Evolutionary conservation across 2,888 invertebrate genomes (phyloP).

Genomic region (Cylindroiulus punctatus): DNA sequence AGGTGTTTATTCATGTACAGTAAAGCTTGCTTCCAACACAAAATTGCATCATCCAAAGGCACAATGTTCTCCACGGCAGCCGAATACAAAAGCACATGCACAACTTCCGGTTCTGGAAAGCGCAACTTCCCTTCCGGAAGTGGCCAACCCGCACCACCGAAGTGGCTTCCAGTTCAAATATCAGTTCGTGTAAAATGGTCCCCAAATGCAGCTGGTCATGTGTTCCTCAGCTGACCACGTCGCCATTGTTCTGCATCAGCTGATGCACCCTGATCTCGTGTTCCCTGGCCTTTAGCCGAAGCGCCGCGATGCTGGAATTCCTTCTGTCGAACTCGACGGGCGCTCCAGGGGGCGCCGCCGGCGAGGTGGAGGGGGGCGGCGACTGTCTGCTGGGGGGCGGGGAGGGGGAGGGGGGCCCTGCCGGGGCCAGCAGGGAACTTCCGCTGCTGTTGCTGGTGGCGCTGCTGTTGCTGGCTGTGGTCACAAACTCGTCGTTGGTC

Average conservation of each 20-base stretch:
- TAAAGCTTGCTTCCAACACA: not conserved
- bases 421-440: slow-evolving; percentile 57
- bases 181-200: too few relatives aligned
- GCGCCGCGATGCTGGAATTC: slow-evolving; percentile 86
- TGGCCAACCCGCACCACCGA: too few relatives aligned
- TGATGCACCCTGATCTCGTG: slow-evolving; percentile 83
- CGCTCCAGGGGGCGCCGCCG: slow-evolving; percentile 62
- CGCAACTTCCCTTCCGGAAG: too few relatives aligned
- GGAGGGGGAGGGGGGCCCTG: slow-evolving; percentile 67
- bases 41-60: not conserved
- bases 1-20: slow-evolving; percentile 35
- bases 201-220: too few relatives aligned
- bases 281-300: slow-evolving; percentile 87
- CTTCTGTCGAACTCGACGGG: slow-evolving; percentile 79
- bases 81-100: not conserved
- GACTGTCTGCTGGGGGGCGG: slow-evolving; percentile 62
- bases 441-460: slow-evolving; percentile 47
- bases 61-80: not conserved
- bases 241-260: slow-evolving; percentile 52
- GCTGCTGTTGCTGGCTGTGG: slow-evolving; percentile 36
- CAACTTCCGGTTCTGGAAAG: too few relatives aligned
- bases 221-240: slow-evolving; percentile 51
- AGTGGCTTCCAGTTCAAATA: too few relatives aligned
- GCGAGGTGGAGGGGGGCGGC: slow-evolving; percentile 37
- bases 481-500: not conserved